Evolutionary conservation across 1,140 invertebrate genomes (phyloP), one percentile per base, ranked within the genome.

Genomic region (Mamestra configurata): DNA sequence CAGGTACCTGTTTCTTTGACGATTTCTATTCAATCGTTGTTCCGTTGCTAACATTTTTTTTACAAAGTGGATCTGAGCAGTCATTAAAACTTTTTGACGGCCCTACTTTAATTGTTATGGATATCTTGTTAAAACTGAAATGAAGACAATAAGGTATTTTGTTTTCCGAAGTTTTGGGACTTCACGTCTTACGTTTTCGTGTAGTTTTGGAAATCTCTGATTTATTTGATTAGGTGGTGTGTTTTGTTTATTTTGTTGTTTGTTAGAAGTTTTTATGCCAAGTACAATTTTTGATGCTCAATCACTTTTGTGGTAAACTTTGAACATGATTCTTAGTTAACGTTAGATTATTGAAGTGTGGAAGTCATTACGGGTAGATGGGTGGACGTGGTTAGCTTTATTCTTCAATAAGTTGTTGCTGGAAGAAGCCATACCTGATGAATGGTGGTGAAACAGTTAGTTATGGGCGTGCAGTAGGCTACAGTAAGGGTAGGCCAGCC

Each of bases 51-150:
- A 57, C 46, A 76, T 55, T 61, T 79, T 85, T 84, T 83, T 80
- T 82, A 83, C 81, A 85, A 90, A 91, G 81, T 84, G 82, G 84
- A 87, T 82, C 37, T 22, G 53, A 57, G 71, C 83, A 88, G 85
- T 89, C 88, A 88, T 91, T 91, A 91, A 91, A 91, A 91, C 84
- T 91, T 90, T 89, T 89, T 91, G 87, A 89, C 84, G 84, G 81
- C 76, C 77, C 57, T 79, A 75, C 66, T 90, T 87, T 89, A 91
- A 89, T 89, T 90, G 88, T 89, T 89, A 89, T 80, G 86, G 87
- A 88, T 90, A 89, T 88, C 88, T 90, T 82, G 85, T 89, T 87
- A 89, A 70, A 83, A 57, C 61, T 68, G 66, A 70, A 70, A 53
- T 37, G 37, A 57, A 57, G 15, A 70, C 64, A 78, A 78, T 77